Conservation (phyloP, 2,888 invertebrate species). For the Dexiosoma caninum region DNA sequence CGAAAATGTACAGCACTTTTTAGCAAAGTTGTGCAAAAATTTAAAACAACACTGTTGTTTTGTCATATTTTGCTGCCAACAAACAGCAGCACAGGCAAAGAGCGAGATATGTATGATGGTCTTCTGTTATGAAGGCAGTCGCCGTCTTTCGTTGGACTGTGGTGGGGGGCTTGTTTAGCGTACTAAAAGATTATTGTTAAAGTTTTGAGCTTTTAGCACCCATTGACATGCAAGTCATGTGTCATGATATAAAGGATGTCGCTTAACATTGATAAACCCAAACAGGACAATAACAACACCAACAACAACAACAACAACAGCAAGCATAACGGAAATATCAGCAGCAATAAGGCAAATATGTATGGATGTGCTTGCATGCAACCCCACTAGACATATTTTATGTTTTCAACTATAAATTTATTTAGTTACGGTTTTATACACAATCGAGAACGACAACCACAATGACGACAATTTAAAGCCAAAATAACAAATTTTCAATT, state of each 20-base stretch:
- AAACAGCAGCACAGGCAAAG: no score
- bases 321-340: background rate
- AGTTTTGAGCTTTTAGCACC: conserved; percentile 65
- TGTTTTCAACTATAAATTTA: conserved; percentile 70
- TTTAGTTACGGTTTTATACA: conserved; percentile 64
- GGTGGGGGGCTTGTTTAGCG: conserved; percentile 28
- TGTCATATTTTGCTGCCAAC: conserved; percentile 51
- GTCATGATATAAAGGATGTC: conserved; percentile 71
- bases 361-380: conserved; percentile 50
- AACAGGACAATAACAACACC: conserved; percentile 45
- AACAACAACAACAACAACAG: conserved; percentile 1
- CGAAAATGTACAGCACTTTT: conserved; percentile 62
- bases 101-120: background rate
- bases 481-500: conserved; percentile 57
- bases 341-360: conserved; percentile 28
- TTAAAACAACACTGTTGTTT: conserved; percentile 72
- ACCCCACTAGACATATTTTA: conserved; percentile 65
- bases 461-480: conserved; percentile 47
- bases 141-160: background rate
- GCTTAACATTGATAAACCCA: conserved; percentile 73
- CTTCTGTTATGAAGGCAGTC: background rate
- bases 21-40: conserved; percentile 72
- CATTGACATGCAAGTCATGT: conserved; percentile 74
- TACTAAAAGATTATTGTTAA: conserved; percentile 62
- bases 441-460: conserved; percentile 36